Base-by-base conservation (phyloP, 2,113 vertebrate genomes). In the Chamaea fasciata region DNA sequence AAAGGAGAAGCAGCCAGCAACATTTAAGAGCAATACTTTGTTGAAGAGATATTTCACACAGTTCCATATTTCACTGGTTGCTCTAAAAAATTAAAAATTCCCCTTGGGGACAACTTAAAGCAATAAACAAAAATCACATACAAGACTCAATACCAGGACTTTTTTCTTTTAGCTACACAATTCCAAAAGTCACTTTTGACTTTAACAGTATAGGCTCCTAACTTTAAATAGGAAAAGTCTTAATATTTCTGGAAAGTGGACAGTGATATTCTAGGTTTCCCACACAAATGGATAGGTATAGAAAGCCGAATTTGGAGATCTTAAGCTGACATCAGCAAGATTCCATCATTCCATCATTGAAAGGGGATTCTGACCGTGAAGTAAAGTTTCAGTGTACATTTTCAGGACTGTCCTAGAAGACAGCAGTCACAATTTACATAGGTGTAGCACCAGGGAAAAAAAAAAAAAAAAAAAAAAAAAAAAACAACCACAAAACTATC, bases 11-110 rank as follows among this genome's bases (percentile, higher is more conserved):
- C 10, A 85, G 31, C 15, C 62, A 95, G 50, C 5, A 86, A 69
- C 2, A 6, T 74, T 67, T 95, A 87, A 92, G 67, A 95, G 83
- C 33, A 95, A 87, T 76, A 46, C 37, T 96, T 97, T 24, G 31
- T 14, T 30, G 3, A 87, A 37, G 33, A 94, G 44, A 30, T 50
- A 73, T 17, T 86, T 94, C 80, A 96, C 60, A 74, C 37, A 55
- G 26, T 68, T 65, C 30, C n/a, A 16, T 83, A 93, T 87, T 88
- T 91, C 79, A 94, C 39, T 78, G 74, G 28, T 35, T 71, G 30
- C 67, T 89, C 69, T 33, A 65, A 33, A 67, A 24, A 10, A 63
- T 91, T 88, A 80, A 39, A 84, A 67, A 94, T 33, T 84, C 14
- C 18, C 50, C 24, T 39, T 22, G 19, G 8, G 18, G 22, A 6